Conservation (phyloP, 2,888 invertebrate species). For the Hoplodrina ambigua region DNA sequence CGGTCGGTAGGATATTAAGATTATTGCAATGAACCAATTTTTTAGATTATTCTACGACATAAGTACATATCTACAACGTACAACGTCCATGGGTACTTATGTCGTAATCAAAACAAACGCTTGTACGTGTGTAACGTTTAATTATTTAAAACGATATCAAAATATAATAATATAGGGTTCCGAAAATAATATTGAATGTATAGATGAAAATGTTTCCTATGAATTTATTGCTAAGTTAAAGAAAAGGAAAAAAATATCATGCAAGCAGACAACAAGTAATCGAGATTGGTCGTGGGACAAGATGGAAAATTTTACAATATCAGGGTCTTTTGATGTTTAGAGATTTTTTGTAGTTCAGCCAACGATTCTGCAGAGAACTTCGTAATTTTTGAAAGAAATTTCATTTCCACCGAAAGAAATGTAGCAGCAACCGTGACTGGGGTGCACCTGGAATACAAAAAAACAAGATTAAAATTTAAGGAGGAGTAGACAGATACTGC, state of each 20-base stretch:
- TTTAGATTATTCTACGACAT: too few species aligned
- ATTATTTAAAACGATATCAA: conserved; percentile 10
- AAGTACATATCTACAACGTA: background rate
- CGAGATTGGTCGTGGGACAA: background rate
- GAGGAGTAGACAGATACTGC: too few species aligned
- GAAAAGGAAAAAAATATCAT: background rate
- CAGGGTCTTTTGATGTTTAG: background rate
- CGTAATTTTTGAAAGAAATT: conserved; percentile 78
- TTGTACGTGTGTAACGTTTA: background rate
- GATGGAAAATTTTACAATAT: background rate
- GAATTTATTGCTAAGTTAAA: background rate
- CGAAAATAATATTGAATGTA: background rate
- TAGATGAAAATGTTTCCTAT: background rate
- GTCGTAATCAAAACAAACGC: background rate
- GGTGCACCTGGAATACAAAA: conserved; percentile 78
- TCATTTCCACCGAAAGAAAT: conserved; percentile 83
- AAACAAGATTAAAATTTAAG: conserved; percentile 5
- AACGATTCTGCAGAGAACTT: conserved; percentile 80
- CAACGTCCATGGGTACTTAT: too few species aligned
- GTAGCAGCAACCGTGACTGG: conserved; percentile 83
- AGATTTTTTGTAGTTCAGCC: conserved; percentile 41
- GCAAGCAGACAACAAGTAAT: background rate
- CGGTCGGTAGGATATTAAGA: too few species aligned
- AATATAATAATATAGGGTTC: background rate
- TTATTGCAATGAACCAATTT: too few species aligned